Evolutionary conservation across 1,140 invertebrate species (phyloP), one percentile per base, ranked within the genome.

Genomic region (Neocloeon triangulifer): DNA sequence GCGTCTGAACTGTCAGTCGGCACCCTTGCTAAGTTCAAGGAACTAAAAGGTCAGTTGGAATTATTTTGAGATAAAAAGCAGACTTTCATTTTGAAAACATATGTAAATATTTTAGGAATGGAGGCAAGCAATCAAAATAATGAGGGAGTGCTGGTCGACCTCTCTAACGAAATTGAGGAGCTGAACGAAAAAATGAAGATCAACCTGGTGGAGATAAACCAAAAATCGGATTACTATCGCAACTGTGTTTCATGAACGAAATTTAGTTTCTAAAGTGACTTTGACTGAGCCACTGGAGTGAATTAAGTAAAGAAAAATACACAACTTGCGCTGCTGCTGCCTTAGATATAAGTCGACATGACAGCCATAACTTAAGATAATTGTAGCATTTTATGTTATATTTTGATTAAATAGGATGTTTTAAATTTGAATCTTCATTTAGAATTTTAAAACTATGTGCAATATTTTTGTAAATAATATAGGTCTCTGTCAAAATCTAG

Each of bases 1-100:
- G 80, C 81, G 2, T 74, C 69, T 27, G 66, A 70, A 38, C 51
- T 88, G 1, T 77, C 76, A 0, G 67, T 69, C 33, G 71, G 74
- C 37, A 77, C 76, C 1, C 66, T 67, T 39, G 64, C 57, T 8
- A 80, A 82, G 47, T 54, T 80, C 7, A 70, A 69, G 39, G 64
- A 77, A 37, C 52, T 86, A 10, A 58, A 67, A 47, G 67, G 69
- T 50, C 62, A 38, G 10, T 18, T 25, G 10, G 10, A 17, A 32
- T 30, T 27, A 9, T 30, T 19, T 30, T 25, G 13, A 36, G 25
- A 4, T 9, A 9, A 21, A 21, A 7, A 2, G 4, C 3, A 20
- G 3, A 32, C 8, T 22, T 13, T 27, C 3, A 28, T n/a, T 19
- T 16, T 19, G 15, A 28, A 35, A 28, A 12, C 12, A n/a, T n/a